Evolutionary conservation across 2,888 invertebrate species (phyloP), one percentile per base, ranked within the genome.

Genomic region (Aphodius sticticus): DNA sequence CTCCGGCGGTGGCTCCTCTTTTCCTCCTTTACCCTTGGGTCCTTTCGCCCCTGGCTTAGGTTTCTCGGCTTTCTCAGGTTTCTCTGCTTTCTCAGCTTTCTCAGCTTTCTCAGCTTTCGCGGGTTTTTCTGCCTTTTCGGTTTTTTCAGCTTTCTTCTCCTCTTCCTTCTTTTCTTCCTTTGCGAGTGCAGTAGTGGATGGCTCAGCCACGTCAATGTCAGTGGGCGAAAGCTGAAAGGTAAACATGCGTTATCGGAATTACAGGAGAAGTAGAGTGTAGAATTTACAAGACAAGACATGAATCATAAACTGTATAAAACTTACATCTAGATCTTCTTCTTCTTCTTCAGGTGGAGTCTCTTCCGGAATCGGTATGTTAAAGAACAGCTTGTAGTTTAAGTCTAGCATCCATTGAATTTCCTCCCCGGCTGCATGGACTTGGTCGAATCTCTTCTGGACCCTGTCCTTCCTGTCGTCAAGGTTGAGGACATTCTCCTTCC

Each of bases 361-460:
- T 15, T 83, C 82, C 69, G 84, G 80, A 26, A 86, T 82, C 4
- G 90, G 86, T 70, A 94, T 90, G 84, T 95, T 93, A 84, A 94
- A 94, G 85, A 94, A 94, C 5, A 96, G 86, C 79, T 92, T 92
- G 83, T 93, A 93, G 88, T 96, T 96, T 3, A 92, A 90, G 37
- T 90, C 89, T 81, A 96, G 89, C 15, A 94, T 89, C 6, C 90
- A 86, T 81, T 91, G 87, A 69, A 95, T 91, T 79, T 93, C 91
- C 6, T 87, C 87, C 37, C 92, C 92, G 16, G 93, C 92, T 0
- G 87, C 86, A 0, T 86, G 82, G n/a, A 92, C 89, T 78, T 88
- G 87, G 0, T 86, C 85, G 81, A 90, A 93, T 87, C 94, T 90
- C 80, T 88, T 89, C 26, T 90, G 85, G 16, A 93, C 90, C 83